Percentiles rank a stretch among this genome's conserved stretches.
phyloP scores from a whole-genome alignment of 2,797 vertebrate species.

The Arnoldichthys spilopterus region DNA sequence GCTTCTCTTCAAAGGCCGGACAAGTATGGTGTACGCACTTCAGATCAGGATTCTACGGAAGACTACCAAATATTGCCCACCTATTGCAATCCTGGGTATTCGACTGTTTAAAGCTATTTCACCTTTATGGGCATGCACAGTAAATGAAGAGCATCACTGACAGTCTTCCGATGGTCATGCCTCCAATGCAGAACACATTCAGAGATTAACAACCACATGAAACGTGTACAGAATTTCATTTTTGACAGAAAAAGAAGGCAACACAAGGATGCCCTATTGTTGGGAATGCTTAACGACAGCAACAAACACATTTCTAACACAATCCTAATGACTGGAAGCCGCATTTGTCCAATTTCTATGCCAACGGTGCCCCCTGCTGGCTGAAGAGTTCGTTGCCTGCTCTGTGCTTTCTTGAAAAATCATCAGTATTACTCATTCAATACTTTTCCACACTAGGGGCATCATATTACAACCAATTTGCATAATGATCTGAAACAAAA shows the following conservation, averaged over 20 bases:
- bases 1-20: too few species aligned
- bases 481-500: too few species aligned
- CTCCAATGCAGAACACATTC: not conserved
- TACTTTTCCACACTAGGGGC: too few species aligned
- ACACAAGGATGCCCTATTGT: not conserved
- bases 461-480: too few species aligned
- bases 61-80: not conserved
- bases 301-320: not conserved
- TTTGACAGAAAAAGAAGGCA: not conserved
- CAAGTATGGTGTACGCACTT: not conserved
- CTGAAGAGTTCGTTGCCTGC: too few species aligned
- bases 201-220: not conserved
- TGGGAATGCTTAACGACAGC: not conserved
- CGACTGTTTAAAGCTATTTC: not conserved
- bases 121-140: not conserved
- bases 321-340: not conserved
- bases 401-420: too few species aligned
- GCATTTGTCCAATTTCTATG: not conserved
- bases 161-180: not conserved
- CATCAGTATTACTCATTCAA: too few species aligned
- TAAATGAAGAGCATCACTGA: not conserved
- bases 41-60: not conserved
- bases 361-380: conserved; percentile 45
- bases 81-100: not conserved
- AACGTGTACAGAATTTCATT: not conserved